A percentile compares a stretch with the other conserved stretches of the same genome.
Conservation (phyloP, 2,797 vertebrate genomes). For the Balearica regulorum region DNA sequence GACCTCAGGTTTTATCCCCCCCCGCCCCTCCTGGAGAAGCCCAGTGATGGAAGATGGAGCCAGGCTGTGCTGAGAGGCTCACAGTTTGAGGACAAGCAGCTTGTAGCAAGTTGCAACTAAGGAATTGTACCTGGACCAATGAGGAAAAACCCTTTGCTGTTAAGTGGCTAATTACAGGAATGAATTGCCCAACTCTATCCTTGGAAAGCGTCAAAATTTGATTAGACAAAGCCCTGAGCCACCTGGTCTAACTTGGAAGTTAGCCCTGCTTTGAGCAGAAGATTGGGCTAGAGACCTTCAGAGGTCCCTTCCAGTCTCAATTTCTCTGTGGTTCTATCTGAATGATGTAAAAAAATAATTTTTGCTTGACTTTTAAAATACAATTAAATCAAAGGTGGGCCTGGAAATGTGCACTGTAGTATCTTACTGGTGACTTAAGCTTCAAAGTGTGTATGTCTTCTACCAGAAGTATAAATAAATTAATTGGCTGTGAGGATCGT, state of each 20-base stretch:
- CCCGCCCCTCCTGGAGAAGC: background rate
- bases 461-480: background rate
- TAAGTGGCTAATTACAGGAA: background rate
- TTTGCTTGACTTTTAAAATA: background rate
- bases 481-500: background rate
- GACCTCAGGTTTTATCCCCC: fast-evolving
- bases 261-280: background rate
- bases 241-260: background rate
- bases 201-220: background rate
- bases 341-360: background rate
- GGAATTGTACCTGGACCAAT: background rate
- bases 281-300: background rate
- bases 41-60: background rate
- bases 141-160: background rate
- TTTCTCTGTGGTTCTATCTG: background rate
- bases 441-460: background rate
- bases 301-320: fast-evolving
- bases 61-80: background rate
- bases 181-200: background rate
- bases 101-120: background rate
- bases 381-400: background rate
- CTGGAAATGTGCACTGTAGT: background rate
- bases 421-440: background rate
- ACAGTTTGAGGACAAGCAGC: background rate
- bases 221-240: background rate